Evolutionary conservation across 2,888 invertebrate genomes (phyloP), one percentile per base, ranked within the genome.

Genomic region (Conus canariensis): DNA sequence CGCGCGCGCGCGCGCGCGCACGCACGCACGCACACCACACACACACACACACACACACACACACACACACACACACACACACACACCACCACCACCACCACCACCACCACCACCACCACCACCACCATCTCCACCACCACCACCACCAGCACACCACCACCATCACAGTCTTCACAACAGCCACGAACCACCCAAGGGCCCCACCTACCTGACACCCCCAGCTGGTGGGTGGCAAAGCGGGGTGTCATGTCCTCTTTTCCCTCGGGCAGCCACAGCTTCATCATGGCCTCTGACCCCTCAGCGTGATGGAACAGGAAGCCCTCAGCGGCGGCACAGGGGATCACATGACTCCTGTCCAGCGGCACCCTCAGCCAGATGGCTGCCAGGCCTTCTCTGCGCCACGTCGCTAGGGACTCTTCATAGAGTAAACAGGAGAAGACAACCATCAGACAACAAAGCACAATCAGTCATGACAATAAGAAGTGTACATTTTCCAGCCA

Each of bases 291-390:
- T 58, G 92, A 88, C n/a, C 93, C 91, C 91, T 96, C 95, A 19
- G 96, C 96, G 92, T 96, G 95, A 89, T 96, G 96, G 90, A 94
- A 96, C 70, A 90, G 77, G 91, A 96, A 96, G 10, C 95, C 96
- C 60, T 93, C 90, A 30, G 90, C 91, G 0, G 94, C 94, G 14
- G 95, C 95, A 0, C 92, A 92, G 9, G 94, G 91, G 74, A 95
- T 94, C 56, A 94, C 93, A 19, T 91, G 88, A 86, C 95, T 93
- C 25, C 92, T 92, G 19, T 90, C 67, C 9, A 95, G 93, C 2
- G 95, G 95, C 8, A 96, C 91, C 70, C 93, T 91, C 30, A 96
- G 89, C 96, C 95, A 96, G 14, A 94, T 93, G 45, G 94, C 94
- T 25, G 91, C 90, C 45, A 91, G 89, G 7, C 92, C 92, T 59